A percentile compares a stretch with the other conserved stretches of the same genome.
These are phyloP conservation scores for Harpagifer antarcticus DNA, from an alignment of 2,797 vertebrate species.

Conservation along the genomic window DNA sequence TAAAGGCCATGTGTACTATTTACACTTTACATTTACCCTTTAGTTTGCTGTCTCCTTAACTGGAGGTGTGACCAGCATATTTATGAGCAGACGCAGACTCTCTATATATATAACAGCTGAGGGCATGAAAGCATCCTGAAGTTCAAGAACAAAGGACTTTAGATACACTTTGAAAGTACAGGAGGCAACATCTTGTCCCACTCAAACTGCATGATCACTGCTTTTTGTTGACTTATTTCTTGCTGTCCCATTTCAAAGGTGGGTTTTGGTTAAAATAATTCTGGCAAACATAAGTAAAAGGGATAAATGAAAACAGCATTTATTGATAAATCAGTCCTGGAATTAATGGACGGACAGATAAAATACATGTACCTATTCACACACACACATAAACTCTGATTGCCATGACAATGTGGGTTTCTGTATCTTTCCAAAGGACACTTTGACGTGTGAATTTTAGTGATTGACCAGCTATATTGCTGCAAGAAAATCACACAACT, in stretches of 20 bases:
- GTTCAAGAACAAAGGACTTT: neutral
- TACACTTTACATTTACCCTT: constrained; percentile 82
- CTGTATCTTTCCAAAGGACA: no score
- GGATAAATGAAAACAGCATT: no score
- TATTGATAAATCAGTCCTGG: neutral
- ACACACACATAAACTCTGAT: no score
- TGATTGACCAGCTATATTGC: no score
- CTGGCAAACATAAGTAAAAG: neutral
- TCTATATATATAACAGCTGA: constrained; percentile 4
- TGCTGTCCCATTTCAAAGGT: neutral
- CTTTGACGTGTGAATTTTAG: no score
- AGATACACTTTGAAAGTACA: neutral
- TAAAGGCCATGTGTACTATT: constrained; percentile 85
- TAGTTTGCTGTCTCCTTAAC: constrained; percentile 68
- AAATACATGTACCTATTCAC: no score
- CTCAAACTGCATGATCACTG: neutral
- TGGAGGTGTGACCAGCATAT: constrained; percentile 69
- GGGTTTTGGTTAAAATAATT: neutral
- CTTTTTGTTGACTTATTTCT: constrained; percentile 1
- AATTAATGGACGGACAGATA: neutral
- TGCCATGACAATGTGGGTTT: no score
- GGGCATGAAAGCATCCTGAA: neutral
- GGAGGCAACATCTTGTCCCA: neutral
- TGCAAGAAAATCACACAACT: no score
- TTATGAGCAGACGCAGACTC: constrained; percentile 52